A percentile compares a stretch with the other conserved stretches of the same genome.
phyloP scores from a whole-genome alignment of 2,797 vertebrate species.

The Semotilus atromaculatus region DNA sequence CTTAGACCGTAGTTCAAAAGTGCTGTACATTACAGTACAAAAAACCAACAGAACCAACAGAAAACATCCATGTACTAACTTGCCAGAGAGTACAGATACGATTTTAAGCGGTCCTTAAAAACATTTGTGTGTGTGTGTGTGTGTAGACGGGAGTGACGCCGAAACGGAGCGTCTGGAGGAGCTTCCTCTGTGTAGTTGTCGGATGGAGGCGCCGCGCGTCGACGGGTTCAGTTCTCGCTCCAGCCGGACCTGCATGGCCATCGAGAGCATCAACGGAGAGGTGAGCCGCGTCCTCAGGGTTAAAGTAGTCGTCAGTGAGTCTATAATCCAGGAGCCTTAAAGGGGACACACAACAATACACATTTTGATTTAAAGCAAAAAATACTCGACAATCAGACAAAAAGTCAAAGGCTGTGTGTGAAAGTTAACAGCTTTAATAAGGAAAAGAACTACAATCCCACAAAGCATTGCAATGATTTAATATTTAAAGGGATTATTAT shows the following conservation, averaged over 20 bases:
- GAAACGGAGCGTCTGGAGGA: conserved; percentile 90
- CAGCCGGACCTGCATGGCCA: conserved; percentile 89
- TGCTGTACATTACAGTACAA: too few relatives aligned
- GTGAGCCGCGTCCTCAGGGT: conserved; percentile 61
- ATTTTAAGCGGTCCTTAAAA: too few relatives aligned
- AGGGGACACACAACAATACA: not conserved
- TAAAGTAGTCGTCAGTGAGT: not conserved
- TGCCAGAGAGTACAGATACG: too few relatives aligned
- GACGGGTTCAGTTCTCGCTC: conserved; percentile 81
- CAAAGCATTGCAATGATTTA: not conserved
- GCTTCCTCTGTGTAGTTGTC: conserved; percentile 90
- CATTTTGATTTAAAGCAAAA: not conserved
- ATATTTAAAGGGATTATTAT: not conserved
- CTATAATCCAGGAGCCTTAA: not conserved
- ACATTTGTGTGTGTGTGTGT: not conserved
- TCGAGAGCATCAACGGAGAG: conserved; percentile 89
- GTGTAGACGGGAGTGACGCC: conserved; percentile 84
- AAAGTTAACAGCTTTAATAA: not conserved
- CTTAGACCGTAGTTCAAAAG: too few relatives aligned
- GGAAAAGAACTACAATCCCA: not conserved
- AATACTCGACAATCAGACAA: not conserved
- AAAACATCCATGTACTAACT: too few relatives aligned
- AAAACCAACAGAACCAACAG: too few relatives aligned
- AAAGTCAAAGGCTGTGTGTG: too few relatives aligned
- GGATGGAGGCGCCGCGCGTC: conserved; percentile 92